Conservation (phyloP, 2,888 invertebrate species). For the Platycheirus rosarum region DNA sequence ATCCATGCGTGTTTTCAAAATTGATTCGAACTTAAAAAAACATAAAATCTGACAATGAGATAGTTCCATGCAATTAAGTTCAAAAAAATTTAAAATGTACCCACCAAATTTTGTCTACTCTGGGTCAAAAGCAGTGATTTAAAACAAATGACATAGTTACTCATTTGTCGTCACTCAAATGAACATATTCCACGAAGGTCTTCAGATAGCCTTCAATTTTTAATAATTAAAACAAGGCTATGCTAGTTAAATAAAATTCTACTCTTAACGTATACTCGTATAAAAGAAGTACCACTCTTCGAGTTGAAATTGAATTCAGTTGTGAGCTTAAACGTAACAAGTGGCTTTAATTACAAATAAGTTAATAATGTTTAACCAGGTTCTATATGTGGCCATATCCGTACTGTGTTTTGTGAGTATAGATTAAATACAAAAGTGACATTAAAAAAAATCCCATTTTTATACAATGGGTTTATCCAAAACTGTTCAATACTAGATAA, state of each 20-base stretch:
- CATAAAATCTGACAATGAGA: conserved; percentile 31
- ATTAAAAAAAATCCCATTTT: not conserved
- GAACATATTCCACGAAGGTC: conserved; percentile 42
- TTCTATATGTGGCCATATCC: conserved; percentile 28
- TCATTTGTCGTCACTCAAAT: conserved; percentile 1
- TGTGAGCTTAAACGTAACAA: conserved; percentile 15
- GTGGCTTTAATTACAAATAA: conserved; percentile 4
- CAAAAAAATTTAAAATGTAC: too few species aligned
- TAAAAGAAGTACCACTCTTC: conserved; percentile 13
- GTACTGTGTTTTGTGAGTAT: conserved; percentile 53
- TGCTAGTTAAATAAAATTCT: too few species aligned
- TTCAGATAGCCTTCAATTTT: conserved; percentile 48
- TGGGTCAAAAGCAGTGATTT: conserved; percentile 47
- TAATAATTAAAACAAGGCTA: not conserved
- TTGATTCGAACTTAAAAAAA: conserved; percentile 20
- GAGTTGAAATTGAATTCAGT: conserved; percentile 6
- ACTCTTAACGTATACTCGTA: not conserved
- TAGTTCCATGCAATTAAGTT: conserved; percentile 59
- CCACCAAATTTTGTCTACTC: not conserved
- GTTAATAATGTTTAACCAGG: conserved; percentile 44
- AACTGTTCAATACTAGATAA: too few species aligned
- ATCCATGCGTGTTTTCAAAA: conserved; percentile 18
- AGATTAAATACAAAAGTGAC: too few species aligned
- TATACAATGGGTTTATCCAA: too few species aligned
- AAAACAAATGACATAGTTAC: conserved; percentile 26